Evolutionary conservation across 2,888 invertebrate species (phyloP).

Genomic region (Acrobeloides nanus): DNA sequence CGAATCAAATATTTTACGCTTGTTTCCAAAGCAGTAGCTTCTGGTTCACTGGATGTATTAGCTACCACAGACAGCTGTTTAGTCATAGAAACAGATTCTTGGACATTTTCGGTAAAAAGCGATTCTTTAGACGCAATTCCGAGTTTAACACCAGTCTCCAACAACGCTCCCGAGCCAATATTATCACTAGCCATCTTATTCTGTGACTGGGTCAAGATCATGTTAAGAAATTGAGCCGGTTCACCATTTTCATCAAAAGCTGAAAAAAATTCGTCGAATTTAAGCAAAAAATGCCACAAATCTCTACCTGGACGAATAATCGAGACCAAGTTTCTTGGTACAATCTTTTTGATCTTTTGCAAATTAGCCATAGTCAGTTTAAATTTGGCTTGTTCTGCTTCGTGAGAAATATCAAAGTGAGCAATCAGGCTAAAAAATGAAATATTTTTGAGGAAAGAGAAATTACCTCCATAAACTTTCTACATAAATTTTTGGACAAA

Average conservation of each 20-base stretch:
- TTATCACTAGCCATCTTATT: no score
- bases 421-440: slow-evolving; percentile 6
- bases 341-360: slow-evolving; percentile 2
- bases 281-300: not conserved
- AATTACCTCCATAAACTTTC: slow-evolving; percentile 10
- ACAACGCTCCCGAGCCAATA: no score
- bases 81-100: no score
- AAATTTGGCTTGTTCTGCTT: not conserved
- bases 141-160: no score
- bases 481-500: slow-evolving; percentile 6
- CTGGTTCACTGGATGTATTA: no score
- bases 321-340: slow-evolving; percentile 1
- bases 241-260: slow-evolving; percentile 4
- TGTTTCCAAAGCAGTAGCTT: no score
- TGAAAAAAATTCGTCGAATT: not conserved
- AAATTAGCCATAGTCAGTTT: slow-evolving; percentile 4
- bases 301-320: slow-evolving; percentile 7
- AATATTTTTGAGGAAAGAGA: not conserved
- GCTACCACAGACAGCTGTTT: no score
- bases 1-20: no score
- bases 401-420: slow-evolving; percentile 7
- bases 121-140: no score
- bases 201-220: not conserved
- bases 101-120: no score
- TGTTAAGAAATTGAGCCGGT: slow-evolving; percentile 5